These are phyloP conservation scores for Tiaroga cobitis DNA, from an alignment of 2,797 vertebrate species.

Conservation along the genomic window DNA sequence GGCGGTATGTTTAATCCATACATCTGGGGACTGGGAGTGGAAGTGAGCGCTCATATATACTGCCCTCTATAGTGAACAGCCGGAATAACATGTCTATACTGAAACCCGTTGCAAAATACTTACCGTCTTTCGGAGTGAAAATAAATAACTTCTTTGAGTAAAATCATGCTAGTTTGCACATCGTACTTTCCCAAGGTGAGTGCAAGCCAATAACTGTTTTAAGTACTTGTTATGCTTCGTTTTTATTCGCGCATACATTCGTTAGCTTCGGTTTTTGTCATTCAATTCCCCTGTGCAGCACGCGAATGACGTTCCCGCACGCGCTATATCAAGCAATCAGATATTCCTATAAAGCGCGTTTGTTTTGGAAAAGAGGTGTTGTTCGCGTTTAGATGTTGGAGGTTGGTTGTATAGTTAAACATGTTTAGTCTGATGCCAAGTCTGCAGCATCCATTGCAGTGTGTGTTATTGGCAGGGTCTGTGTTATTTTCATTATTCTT, in stretches of 20 bases:
- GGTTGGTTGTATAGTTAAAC: no score
- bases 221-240: neutral
- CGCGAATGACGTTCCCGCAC: neutral
- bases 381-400: neutral
- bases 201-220: neutral
- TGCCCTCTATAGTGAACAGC: constrained; percentile 1
- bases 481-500: neutral
- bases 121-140: neutral
- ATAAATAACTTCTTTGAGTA: neutral
- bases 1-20: neutral
- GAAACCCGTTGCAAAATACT: neutral
- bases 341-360: neutral
- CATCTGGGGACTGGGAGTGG: neutral
- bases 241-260: neutral
- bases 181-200: constrained; percentile 19
- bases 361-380: neutral
- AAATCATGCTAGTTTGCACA: neutral
- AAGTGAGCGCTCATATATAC: neutral
- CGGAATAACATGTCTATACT: neutral
- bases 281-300: constrained; percentile 22
- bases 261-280: neutral
- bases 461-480: neutral
- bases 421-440: neutral
- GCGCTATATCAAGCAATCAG: neutral
- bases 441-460: neutral